These are phyloP conservation scores for Malachius bipustulatus DNA, from an alignment of 2,888 invertebrate genomes.

Conservation along the genomic window DNA sequence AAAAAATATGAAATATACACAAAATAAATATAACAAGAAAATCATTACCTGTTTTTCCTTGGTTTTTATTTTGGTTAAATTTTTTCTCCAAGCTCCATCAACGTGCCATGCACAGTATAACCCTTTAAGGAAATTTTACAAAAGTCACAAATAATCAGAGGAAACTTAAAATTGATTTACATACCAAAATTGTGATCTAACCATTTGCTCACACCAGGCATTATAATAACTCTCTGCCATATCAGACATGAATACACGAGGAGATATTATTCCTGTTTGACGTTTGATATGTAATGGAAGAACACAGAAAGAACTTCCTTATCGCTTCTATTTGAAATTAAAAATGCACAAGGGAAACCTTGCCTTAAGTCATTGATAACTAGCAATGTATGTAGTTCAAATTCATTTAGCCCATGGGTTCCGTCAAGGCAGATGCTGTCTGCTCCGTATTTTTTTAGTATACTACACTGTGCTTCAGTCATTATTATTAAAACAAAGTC, in stretches of 20 bases:
- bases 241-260: slow-evolving; percentile 18
- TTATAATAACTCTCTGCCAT: slow-evolving; percentile 20
- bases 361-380: slow-evolving; percentile 19
- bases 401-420: slow-evolving; percentile 20
- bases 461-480: slow-evolving; percentile 13
- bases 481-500: slow-evolving; percentile 21
- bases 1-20: too few species aligned
- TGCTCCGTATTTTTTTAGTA: slow-evolving; percentile 14
- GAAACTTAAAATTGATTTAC: too few species aligned
- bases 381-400: slow-evolving; percentile 19
- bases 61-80: slow-evolving; percentile 14
- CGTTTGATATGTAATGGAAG: slow-evolving; percentile 14
- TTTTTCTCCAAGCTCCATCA: slow-evolving; percentile 16
- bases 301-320: slow-evolving; percentile 14
- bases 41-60: slow-evolving; percentile 12
- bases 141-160: background rate
- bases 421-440: slow-evolving; percentile 22
- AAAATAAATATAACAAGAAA: too few species aligned
- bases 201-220: slow-evolving; percentile 11
- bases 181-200: slow-evolving; percentile 6
- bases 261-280: slow-evolving; percentile 4
- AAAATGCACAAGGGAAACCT: slow-evolving; percentile 21
- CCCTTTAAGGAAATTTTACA: too few species aligned
- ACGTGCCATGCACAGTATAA: slow-evolving; percentile 21
- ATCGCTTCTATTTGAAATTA: slow-evolving; percentile 19